Evolutionary conservation across 2,113 vertebrate species (phyloP).

Genomic region (Heliornis fulica): DNA sequence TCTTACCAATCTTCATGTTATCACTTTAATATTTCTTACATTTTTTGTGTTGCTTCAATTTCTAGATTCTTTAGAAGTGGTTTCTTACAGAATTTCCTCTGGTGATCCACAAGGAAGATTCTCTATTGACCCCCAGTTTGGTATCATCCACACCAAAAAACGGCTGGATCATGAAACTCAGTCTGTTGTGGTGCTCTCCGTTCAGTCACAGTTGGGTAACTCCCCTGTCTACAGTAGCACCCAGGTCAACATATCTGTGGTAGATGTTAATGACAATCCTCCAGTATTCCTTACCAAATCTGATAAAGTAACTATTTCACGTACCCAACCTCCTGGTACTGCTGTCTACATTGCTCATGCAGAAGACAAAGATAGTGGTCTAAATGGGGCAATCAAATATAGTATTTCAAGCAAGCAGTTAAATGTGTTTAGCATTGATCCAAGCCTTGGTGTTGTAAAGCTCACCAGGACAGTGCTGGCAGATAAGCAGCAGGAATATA

Average conservation of each 20-base stretch:
- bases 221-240: conserved; percentile 79
- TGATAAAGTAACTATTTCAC: conserved; percentile 73
- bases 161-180: conserved; percentile 84
- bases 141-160: conserved; percentile 78
- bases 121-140: conserved; percentile 79
- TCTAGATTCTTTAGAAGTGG: conserved; percentile 77
- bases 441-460: conserved; percentile 74
- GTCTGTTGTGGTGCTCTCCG: conserved; percentile 72
- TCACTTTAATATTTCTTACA: neutral
- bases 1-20: neutral
- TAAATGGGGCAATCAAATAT: conserved; percentile 83
- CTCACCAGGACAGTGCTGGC: conserved; percentile 72
- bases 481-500: conserved; percentile 33
- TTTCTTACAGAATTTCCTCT: conserved; percentile 86
- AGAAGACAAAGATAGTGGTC: conserved; percentile 84
- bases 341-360: conserved; percentile 86
- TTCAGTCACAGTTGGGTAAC: conserved; percentile 80
- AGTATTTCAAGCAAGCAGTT: conserved; percentile 57
- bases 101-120: conserved; percentile 84
- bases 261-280: conserved; percentile 86
- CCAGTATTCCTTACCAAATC: conserved; percentile 75
- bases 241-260: conserved; percentile 82
- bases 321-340: conserved; percentile 75
- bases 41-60: neutral
- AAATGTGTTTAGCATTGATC: conserved; percentile 77